Conservation (phyloP, 2,797 vertebrate species). For the Epinephelus coioides region DNA sequence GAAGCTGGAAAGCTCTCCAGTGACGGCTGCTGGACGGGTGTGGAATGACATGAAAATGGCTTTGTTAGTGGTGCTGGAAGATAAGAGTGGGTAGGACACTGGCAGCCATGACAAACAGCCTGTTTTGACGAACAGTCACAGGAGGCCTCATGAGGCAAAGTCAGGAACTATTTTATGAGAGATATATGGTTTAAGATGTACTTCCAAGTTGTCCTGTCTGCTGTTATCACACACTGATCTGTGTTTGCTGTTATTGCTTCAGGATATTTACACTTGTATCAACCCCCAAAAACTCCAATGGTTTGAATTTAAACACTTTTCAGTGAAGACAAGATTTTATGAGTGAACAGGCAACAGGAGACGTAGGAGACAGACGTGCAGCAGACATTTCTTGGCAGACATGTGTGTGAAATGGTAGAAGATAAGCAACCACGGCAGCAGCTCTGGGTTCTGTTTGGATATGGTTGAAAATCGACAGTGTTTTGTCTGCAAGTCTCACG, state of each 20-base stretch:
- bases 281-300: not conserved
- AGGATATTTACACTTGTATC: not conserved
- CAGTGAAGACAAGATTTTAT: constrained; percentile 1
- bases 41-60: not conserved
- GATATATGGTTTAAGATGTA: no score
- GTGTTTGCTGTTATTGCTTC: not conserved
- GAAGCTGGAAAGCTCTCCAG: not conserved
- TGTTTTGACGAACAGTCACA: not conserved
- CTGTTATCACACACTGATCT: not conserved
- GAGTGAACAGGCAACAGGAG: constrained; percentile 24
- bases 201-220: no score
- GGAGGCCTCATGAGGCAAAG: not conserved
- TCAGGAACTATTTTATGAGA: not conserved
- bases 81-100: not conserved
- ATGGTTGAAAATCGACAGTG: constrained; percentile 17
- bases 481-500: constrained; percentile 29
- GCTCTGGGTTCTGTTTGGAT: constrained; percentile 22
- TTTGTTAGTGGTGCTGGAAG: not conserved
- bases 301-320: constrained; percentile 15
- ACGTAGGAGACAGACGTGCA: constrained; percentile 9
- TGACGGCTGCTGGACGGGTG: constrained; percentile 1
- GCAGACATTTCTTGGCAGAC: constrained; percentile 22
- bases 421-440: constrained; percentile 3
- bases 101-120: not conserved
- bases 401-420: constrained; percentile 8